Conservation (phyloP, 2,797 vertebrate species). For the Salmo trutta region DNA sequence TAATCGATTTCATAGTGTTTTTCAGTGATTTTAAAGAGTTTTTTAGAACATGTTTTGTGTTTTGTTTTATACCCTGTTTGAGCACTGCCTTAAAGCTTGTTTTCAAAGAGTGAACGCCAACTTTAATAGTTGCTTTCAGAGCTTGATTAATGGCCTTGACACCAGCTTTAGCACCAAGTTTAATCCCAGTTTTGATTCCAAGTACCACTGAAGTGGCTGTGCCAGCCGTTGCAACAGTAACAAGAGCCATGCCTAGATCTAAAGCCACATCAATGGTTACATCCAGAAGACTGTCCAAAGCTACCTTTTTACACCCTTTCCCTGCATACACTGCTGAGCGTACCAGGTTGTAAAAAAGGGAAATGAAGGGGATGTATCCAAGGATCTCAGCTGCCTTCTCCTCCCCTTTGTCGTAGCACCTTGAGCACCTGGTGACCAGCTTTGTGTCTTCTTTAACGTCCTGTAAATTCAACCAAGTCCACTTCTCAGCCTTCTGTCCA, state of each 20-base stretch:
- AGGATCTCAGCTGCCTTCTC: conserved; percentile 9
- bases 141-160: conserved; percentile 1
- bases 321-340: conserved; percentile 24
- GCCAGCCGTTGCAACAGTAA: conserved; percentile 6
- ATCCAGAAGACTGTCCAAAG: conserved; percentile 5
- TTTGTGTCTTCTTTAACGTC: conserved; percentile 7
- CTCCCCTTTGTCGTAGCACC: conserved; percentile 21
- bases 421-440: conserved; percentile 5
- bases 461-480: conserved; percentile 14
- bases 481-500: conserved; percentile 3
- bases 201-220: not conserved
- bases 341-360: conserved; percentile 12
- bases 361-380: conserved; percentile 15
- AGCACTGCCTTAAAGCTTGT: not conserved
- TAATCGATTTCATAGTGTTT: conserved; percentile 13
- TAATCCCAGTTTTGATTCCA: conserved; percentile 12
- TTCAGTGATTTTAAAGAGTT: not conserved
- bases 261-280: conserved; percentile 15
- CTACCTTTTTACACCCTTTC: conserved; percentile 15
- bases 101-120: not conserved
- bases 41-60: not conserved
- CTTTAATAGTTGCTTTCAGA: not conserved
- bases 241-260: not conserved
- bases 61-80: conserved; percentile 8
- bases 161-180: conserved; percentile 12